phyloP scores from a whole-genome alignment of 2,113 vertebrate species.

The Corapipo altera region DNA sequence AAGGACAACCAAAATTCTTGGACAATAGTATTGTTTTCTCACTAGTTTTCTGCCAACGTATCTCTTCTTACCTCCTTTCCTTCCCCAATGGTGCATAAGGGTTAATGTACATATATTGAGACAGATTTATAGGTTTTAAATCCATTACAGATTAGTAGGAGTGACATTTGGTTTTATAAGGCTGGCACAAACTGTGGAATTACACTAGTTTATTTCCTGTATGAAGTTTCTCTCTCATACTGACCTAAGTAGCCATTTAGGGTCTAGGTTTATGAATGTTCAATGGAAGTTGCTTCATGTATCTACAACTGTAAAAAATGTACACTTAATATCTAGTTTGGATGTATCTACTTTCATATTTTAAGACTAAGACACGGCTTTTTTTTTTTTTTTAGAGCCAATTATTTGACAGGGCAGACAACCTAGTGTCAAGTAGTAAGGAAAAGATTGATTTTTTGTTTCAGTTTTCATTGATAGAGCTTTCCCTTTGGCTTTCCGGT shows the following conservation, averaged over 20 bases:
- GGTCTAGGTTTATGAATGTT: not conserved
- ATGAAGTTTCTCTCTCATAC: not conserved
- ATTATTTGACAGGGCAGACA: not conserved
- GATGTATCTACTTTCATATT: not conserved
- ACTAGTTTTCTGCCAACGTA: not conserved
- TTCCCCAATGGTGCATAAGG: not conserved
- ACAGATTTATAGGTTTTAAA: not conserved
- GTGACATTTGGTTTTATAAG: not conserved
- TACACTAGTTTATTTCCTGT: not conserved
- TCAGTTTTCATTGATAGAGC: not conserved
- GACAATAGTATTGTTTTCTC: not conserved
- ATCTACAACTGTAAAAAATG: not conserved
- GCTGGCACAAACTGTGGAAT: not conserved
- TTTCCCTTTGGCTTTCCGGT: not conserved
- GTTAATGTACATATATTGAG: not conserved
- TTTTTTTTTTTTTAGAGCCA: not conserved
- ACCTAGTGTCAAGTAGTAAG: not conserved
- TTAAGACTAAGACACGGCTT: not conserved
- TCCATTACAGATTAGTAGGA: not conserved
- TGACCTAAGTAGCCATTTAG: not conserved
- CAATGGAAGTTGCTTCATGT: not conserved
- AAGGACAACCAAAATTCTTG: not conserved
- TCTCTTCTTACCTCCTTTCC: not conserved
- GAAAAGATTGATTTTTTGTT: not conserved
- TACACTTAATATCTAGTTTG: not conserved